A percentile compares a stretch with the other conserved stretches of the same genome.
Conservation (phyloP, 2,797 vertebrate genomes). For the Neomorphus geoffroyi region DNA sequence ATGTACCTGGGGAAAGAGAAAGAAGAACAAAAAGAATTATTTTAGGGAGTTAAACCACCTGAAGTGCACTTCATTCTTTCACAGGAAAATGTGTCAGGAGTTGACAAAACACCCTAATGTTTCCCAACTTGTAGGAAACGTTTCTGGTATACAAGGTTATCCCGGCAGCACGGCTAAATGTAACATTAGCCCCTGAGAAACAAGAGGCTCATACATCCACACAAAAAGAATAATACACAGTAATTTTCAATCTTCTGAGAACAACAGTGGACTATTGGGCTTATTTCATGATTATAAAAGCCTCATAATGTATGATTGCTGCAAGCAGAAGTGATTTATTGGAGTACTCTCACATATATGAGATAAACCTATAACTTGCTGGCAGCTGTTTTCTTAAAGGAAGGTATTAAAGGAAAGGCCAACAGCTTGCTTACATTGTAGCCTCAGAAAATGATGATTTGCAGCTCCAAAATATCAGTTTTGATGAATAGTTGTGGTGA, state of each 20-base stretch:
- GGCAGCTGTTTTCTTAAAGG: conserved; percentile 64
- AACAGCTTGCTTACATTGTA: conserved; percentile 64
- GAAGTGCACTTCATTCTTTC: conserved; percentile 62
- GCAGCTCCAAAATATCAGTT: conserved; percentile 57
- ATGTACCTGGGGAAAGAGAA: conserved; percentile 41
- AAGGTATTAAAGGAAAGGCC: conserved; percentile 33
- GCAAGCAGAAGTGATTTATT: conserved; percentile 77
- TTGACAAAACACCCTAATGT: conserved; percentile 16
- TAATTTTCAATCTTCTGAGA: conserved; percentile 74
- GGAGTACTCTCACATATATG: conserved; percentile 56
- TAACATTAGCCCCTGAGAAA: conserved; percentile 59
- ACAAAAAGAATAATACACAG: conserved; percentile 52
- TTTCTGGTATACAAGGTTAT: conserved; percentile 41
- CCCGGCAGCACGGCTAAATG: conserved; percentile 52
- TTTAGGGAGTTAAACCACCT: conserved; percentile 50
- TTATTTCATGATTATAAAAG: conserved; percentile 79
- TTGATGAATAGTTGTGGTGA: conserved; percentile 70
- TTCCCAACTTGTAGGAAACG: conserved; percentile 24
- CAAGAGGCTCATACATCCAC: conserved; percentile 27
- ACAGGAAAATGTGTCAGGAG: conserved; percentile 10
- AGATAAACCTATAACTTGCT: conserved; percentile 73
- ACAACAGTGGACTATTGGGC: conserved; percentile 65
- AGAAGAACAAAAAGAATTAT: conserved; percentile 47
- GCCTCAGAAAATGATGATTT: conserved; percentile 59
- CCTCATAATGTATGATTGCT: conserved; percentile 74